Percentiles rank a stretch among this genome's conserved stretches.
These are phyloP conservation scores for Scaptomyza caliginosa DNA, from an alignment of 2,888 invertebrate species.

Conservation along the genomic window DNA sequence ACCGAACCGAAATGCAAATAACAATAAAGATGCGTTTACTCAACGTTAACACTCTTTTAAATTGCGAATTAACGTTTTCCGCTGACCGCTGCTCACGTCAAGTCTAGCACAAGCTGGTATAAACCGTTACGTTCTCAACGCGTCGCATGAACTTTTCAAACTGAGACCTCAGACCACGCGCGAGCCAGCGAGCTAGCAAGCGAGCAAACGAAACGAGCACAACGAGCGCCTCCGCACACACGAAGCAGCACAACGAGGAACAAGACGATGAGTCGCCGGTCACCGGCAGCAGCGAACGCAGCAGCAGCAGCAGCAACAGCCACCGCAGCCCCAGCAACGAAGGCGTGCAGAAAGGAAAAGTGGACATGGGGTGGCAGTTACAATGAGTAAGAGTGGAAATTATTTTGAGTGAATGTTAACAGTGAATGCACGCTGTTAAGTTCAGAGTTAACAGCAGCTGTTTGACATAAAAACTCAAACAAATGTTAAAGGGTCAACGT, in stretches of 20 bases:
- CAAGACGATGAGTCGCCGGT: constrained; percentile 37
- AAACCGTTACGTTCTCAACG: constrained; percentile 71
- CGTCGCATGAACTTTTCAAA: constrained; percentile 78
- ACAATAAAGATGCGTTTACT: constrained; percentile 54
- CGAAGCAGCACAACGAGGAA: constrained; percentile 40
- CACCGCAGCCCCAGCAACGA: constrained; percentile 1
- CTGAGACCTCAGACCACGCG: constrained; percentile 62
- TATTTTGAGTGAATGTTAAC: constrained; percentile 17
- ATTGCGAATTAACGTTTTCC: constrained; percentile 43
- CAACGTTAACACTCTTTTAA: constrained; percentile 36
- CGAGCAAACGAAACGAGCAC: constrained; percentile 33
- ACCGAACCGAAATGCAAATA: constrained; percentile 39
- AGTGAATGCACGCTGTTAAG: neutral
- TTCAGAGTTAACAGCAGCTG: neutral
- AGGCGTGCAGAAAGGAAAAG: constrained; percentile 21
- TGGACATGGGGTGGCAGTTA: constrained; percentile 23
- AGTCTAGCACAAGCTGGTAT: constrained; percentile 14
- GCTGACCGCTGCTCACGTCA: constrained; percentile 27
- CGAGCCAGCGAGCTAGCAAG: constrained; percentile 38
- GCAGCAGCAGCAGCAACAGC: constrained; percentile 17
- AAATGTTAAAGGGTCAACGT: too few relatives aligned
- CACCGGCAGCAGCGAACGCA: constrained; percentile 51
- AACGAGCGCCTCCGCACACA: constrained; percentile 20
- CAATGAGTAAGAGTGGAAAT: constrained; percentile 17
- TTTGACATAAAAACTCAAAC: neutral